Evolutionary conservation across 2,113 vertebrate genomes (phyloP).

Genomic region (Syngnathus floridae): DNA sequence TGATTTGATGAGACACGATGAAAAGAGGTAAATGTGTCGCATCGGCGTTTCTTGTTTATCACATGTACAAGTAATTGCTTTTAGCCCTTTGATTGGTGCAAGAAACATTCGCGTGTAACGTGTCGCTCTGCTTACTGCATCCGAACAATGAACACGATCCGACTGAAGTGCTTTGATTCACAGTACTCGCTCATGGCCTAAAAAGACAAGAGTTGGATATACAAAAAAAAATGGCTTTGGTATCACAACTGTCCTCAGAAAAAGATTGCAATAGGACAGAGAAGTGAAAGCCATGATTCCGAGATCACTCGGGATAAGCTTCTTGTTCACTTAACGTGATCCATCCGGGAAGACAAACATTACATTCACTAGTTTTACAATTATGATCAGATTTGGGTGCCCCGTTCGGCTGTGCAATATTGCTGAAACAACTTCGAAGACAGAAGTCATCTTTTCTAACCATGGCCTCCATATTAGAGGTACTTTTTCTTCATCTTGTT

Average conservation of each 20-base stretch:
- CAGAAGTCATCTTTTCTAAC: conserved; percentile 3
- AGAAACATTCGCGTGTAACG: conserved; percentile 59
- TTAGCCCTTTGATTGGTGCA: conserved; percentile 65
- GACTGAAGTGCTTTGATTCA: conserved; percentile 52
- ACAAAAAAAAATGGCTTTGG: conserved; percentile 47
- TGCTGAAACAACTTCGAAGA: conserved; percentile 62
- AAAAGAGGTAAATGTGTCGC: conserved; percentile 59
- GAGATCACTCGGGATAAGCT: not conserved
- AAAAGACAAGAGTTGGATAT: conserved; percentile 19
- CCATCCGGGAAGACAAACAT: conserved; percentile 33
- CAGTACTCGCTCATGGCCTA: conserved; percentile 51
- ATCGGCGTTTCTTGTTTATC: conserved; percentile 32
- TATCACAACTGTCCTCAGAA: conserved; percentile 20
- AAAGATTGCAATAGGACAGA: not conserved
- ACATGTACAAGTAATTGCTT: conserved; percentile 48
- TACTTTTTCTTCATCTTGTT: not conserved
- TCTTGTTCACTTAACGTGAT: conserved; percentile 14
- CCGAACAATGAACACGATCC: conserved; percentile 30
- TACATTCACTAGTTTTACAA: conserved; percentile 50
- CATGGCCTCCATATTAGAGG: not conserved
- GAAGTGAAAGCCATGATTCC: not conserved
- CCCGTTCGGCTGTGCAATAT: conserved; percentile 56
- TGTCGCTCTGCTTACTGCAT: conserved; percentile 36
- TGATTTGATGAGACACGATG: conserved; percentile 46
- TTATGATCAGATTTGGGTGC: conserved; percentile 41